Base-by-base conservation (phyloP, 2,888 invertebrate species). In the Oscheius myriophilus region DNA sequence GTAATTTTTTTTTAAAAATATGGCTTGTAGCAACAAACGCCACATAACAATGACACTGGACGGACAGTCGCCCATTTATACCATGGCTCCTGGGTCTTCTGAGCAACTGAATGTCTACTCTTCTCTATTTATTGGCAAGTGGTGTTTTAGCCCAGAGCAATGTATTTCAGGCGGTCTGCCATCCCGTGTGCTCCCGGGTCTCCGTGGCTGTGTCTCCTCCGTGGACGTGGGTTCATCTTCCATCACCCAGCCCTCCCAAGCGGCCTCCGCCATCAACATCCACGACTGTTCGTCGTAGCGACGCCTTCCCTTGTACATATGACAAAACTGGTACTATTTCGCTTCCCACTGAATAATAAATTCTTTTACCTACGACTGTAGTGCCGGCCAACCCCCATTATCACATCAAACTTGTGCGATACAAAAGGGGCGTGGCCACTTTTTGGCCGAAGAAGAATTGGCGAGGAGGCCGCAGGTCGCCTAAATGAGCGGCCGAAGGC, bases 51-150 rank as follows among this genome's bases (percentile, higher is more conserved):
- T 80, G 18, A 72, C 80, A 0, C 70, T 80, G 4, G 73, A 80
- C 45, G 75, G 75, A 25, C 70, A 77, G 18, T 63, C 69, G 42
- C 78, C 80, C 25, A 72, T 79, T 18, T 67, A 71, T 7, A 73
- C 68, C n/a, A 58, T 67, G 11, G 58, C 78, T 0, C 74, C 78
- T 39, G 72, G 63, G n/a, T 72, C 76, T 12, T 71, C 75, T 11
- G 78, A 79, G 49, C 78, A 79, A 53, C 55, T 80, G 52, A 80
- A 80, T 61, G 80, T 80, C 16, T 80, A 80, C 58, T 51, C 63
- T 11, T 69, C 76, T 49, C 62, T 80, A n/a, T 77, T 63, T 55
- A 66, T 80, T 23, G 80, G 80, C 74, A n/a, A 63, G 67, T 21
- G 23, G 3, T 51, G 52, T 6, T 41, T 21, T 16, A 43, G 51